Evolutionary conservation across 2,797 vertebrate species (phyloP), one percentile per base, ranked within the genome.

Genomic region (Steatocranus sp.): DNA sequence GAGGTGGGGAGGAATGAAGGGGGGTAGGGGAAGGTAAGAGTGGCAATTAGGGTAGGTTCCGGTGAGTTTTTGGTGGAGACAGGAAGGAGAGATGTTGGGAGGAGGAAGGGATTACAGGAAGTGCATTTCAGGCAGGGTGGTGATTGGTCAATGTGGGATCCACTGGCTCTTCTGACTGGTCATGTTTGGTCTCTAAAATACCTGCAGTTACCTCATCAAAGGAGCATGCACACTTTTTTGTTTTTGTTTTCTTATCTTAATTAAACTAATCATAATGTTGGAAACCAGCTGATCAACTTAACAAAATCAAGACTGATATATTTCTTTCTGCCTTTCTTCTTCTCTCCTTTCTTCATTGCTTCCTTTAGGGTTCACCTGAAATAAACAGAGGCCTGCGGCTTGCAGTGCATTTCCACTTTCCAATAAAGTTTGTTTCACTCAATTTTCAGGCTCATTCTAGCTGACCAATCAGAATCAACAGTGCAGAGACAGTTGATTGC

Each of bases 151-250:
- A 96, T 96, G 95, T 94, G 92, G 95, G 93, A 94, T 92, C 95
- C 96, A 96, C 97, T 96, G 96, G 94, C 95, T 97, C 95, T 96
- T 98, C 98, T 98, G 98, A 99, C 97, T 99, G 98, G 98, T 98
- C 97, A 98, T 95, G 89, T 94, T 87, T 89, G 89, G 87, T 89
- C 80, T 86, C 75, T 86, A 82, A 84, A 86, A 85, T 79, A 78
- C 83, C 79, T 83, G 80, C 77, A 70, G 86, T 87, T 85, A 84
- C 81, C 85, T 85, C 76, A 80, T 86, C 56, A 89, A 51, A 86
- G 75, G 81, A 83, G 61, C 87, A 92, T 91, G 68, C 88, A 92
- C 87, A 88, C 56, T 88, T 89, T 84, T n/a, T n/a, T n/a, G 76
- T 27, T 80, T 15, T 84, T 34, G 49, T 90, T 80, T 79, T 11